Base-by-base conservation (phyloP, 2,888 invertebrate species). In the Sphaeridia pumilis region DNA sequence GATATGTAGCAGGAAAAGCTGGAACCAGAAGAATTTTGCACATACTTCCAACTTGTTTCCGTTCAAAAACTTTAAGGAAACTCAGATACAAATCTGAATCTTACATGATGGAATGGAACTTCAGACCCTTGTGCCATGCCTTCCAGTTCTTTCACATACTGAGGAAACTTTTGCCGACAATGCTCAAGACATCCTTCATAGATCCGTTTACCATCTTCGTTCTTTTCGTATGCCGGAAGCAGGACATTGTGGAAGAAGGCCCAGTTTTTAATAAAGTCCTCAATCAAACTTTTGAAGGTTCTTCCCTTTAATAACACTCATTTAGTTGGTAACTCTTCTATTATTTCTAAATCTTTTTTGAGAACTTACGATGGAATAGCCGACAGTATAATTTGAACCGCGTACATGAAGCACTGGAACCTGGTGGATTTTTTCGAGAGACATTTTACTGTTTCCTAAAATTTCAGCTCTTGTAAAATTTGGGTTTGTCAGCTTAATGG, bases 71-170 rank as follows among this genome's bases (percentile, higher is more conserved):
- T 14, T 10, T 31, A 10, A 7, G 14, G 14, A 7, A 10, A 31
- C 31, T 31, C 31, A 10, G 31, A 10, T 14, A 31, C 31, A 31
- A 41, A 35, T 2, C 34, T 20, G 22, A 46, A 20, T 17, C 3
- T 69, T 70, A 87, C 88, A 78, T 87, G 83, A 64, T 84, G 72
- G 69, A 89, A 89, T 0, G 87, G 83, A 3, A 89, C 82, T 59
- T 80, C 76, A 1, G 88, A 82, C 0, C 90, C 89, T 67, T 87
- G 86, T 7, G 89, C 84, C n/a, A 83, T 78, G 4, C 89, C 90
- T 68, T 84, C 79, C 38, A 90, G 74, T 71, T 90, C 90, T 56
- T 80, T 76, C 2, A 89, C 74, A 67, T 89, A 89, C 66, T 87
- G 84, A 0, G 89, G 88, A 70, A 79, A 88, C 64, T 81, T 80